These are phyloP conservation scores for Sminthurides aquaticus DNA, from an alignment of 2,888 invertebrate genomes.

Conservation along the genomic window DNA sequence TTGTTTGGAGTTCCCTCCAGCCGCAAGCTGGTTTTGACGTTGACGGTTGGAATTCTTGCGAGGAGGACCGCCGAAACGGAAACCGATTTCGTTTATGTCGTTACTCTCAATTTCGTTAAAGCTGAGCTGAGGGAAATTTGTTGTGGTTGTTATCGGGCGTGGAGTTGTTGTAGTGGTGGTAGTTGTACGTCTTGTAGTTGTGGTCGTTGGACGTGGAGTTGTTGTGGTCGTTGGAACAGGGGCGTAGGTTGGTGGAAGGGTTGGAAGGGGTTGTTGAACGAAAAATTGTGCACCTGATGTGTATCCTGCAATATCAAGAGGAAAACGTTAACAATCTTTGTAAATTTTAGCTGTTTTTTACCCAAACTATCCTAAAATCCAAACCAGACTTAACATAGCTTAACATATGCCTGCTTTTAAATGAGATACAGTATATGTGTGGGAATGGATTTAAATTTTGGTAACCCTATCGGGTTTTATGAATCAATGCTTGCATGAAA, in stretches of 20 bases:
- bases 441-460: no score
- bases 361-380: no score
- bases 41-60: slow-evolving; percentile 12
- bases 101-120: slow-evolving; percentile 42
- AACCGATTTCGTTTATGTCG: slow-evolving; percentile 30
- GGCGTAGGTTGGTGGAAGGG: slow-evolving; percentile 15
- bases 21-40: slow-evolving; percentile 7
- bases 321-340: no score
- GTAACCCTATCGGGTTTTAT: no score
- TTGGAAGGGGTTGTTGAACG: background rate
- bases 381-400: no score
- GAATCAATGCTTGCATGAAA: no score
- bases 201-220: slow-evolving; percentile 30
- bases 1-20: background rate
- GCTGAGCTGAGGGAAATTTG: slow-evolving; percentile 22
- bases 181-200: slow-evolving; percentile 26
- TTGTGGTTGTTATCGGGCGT: slow-evolving; percentile 17
- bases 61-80: slow-evolving; percentile 22
- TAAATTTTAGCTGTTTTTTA: no score
- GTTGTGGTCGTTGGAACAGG: slow-evolving; percentile 24
- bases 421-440: no score
- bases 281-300: background rate
- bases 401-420: no score
- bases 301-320: background rate
- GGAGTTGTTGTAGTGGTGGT: slow-evolving; percentile 25